Evolutionary conservation across 2,797 vertebrate genomes (phyloP), one percentile per base, ranked within the genome.

Genomic region (Tauraco hartlaubi): DNA sequence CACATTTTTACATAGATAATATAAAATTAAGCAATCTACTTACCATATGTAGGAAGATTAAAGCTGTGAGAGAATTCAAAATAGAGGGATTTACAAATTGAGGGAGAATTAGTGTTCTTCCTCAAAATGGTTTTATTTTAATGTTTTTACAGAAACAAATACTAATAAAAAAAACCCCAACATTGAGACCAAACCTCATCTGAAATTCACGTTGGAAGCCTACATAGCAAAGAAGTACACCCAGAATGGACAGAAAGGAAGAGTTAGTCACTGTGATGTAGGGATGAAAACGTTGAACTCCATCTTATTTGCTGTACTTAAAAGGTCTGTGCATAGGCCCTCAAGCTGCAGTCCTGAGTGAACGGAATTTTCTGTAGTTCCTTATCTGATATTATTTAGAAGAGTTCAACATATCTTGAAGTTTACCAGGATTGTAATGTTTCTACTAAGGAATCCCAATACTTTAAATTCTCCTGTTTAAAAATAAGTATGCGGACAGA

Each of bases 61-160:
- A 91, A 85, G 37, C 46, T 90, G 58, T 64, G 54, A 78, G 23
- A 85, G 22, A 80, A 90, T 77, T 95, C 56, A 83, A 87, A 95
- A 74, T 16, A 91, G 17, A 46, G 25, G 26, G 39, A 54, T 63
- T 83, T 87, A 71, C 72, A 91, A 74, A 88, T 39, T 33, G 49
- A 80, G 14, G 20, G 15, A 91, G 12, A 80, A 37, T 46, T 73
- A 64, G 26, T 90, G 49, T 61, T 84, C 73, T 88, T 92, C 19
- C 9, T 83, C 58, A n/a, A 74, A 83, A 85, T 31, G 37, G 10
- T 58, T 77, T 67, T 90, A 31, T 90, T 88, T 72, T 62, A 26
- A 21, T 51, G 11, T 1, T 49, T 91, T 77, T 88, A 29, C 15
- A 35, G 35, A 21, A 12, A 23, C 39, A 39, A 75, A 20, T 7